Conservation (phyloP, 2,888 invertebrate genomes). For the Eupithecia pulchellata region DNA sequence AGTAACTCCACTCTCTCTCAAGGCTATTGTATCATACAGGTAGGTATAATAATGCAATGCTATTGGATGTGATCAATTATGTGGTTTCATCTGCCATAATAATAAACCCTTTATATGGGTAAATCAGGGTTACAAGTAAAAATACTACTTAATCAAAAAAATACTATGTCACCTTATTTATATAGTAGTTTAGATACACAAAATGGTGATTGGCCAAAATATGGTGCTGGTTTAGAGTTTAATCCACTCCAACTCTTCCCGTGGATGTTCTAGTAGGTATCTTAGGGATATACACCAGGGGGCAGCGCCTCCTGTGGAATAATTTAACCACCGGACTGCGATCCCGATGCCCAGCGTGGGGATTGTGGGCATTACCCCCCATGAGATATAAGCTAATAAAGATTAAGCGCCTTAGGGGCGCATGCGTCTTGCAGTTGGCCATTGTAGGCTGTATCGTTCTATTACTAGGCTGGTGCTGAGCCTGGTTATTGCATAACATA, state of each 20-base stretch:
- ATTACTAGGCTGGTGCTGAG: too few species aligned
- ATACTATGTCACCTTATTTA: too few species aligned
- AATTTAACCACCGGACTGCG: background rate
- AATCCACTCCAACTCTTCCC: background rate
- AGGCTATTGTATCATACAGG: constrained; percentile 2
- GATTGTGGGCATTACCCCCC: background rate
- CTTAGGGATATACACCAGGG: too few species aligned
- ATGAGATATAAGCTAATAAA: background rate
- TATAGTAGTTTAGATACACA: too few species aligned
- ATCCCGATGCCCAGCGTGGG: background rate
- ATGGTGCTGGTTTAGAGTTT: too few species aligned
- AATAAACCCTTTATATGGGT: background rate
- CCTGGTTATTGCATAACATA: too few species aligned
- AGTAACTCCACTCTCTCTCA: constrained; percentile 1
- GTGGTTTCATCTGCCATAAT: too few species aligned
- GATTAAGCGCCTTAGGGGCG: too few species aligned
- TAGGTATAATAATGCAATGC: background rate
- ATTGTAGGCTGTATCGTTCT: background rate
- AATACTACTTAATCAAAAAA: too few species aligned
- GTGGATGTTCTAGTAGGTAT: background rate
- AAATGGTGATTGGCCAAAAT: too few species aligned
- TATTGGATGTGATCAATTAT: background rate
- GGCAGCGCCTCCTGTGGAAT: too few species aligned
- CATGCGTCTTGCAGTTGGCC: background rate
- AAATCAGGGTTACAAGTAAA: background rate